A percentile compares a stretch with the other conserved stretches of the same genome.
phyloP scores from a whole-genome alignment of 2,797 vertebrate genomes.

The Melanotaenia nigrans region DNA sequence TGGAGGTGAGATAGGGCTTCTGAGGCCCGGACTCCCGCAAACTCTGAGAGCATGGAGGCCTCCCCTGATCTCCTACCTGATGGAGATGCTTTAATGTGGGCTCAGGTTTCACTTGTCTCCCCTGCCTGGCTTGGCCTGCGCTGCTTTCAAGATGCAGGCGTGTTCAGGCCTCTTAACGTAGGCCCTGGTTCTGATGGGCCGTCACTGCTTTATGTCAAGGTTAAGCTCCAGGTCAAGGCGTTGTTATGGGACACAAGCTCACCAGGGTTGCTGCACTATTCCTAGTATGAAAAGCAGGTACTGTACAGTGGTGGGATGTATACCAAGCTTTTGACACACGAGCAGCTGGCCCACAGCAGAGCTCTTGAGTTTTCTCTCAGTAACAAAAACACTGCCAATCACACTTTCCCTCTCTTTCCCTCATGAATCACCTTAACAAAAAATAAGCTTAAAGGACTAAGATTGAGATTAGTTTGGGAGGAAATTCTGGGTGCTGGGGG shows the following conservation, averaged over 20 bases:
- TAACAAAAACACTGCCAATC: conserved; percentile 65
- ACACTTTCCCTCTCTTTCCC: conserved; percentile 22
- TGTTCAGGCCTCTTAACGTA: conserved; percentile 47
- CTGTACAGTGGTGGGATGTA: conserved; percentile 27
- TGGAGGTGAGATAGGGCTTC: conserved; percentile 83
- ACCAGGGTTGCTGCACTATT: conserved; percentile 10
- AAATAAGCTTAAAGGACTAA: conserved; percentile 50
- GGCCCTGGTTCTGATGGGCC: conserved; percentile 44
- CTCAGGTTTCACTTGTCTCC: conserved; percentile 77
- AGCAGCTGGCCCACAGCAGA: conserved; percentile 54
- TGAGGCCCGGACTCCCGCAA: conserved; percentile 79
- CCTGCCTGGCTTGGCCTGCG: conserved; percentile 69
- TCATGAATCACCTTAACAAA: conserved; percentile 35
- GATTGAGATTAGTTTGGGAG: conserved; percentile 57
- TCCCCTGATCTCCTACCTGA: conserved; percentile 79
- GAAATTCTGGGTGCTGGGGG: conserved; percentile 39
- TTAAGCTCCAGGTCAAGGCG: conserved; percentile 62
- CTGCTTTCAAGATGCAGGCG: conserved; percentile 72
- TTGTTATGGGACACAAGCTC: conserved; percentile 48
- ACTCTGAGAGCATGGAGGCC: conserved; percentile 77
- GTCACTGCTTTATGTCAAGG: conserved; percentile 39
- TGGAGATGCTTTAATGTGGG: conserved; percentile 82
- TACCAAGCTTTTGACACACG: conserved; percentile 39
- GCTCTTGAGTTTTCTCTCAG: conserved; percentile 46
- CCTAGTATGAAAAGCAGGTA: conserved; percentile 34